phyloP scores from a whole-genome alignment of 35 echinoderm and acorn worm species.

The Chiridota heheva region DNA sequence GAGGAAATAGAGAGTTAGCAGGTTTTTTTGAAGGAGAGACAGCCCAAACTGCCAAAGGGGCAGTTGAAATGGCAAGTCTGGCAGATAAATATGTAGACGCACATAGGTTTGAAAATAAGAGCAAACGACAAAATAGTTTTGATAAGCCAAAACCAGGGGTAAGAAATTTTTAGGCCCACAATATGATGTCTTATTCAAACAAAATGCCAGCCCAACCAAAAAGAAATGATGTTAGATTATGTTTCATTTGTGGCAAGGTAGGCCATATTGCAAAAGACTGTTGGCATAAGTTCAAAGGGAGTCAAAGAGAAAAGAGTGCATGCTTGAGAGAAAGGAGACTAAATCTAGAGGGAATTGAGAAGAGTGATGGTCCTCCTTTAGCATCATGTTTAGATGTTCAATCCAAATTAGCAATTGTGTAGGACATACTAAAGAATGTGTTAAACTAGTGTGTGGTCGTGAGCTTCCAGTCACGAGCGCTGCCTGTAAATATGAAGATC shows the following conservation, averaged over 20 bases:
- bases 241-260: not conserved
- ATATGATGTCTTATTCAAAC: not conserved
- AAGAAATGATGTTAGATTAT: not conserved
- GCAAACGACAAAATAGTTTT: not conserved
- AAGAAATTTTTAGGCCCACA: not conserved
- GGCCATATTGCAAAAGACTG: not conserved
- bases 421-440: not conserved
- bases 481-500: not conserved
- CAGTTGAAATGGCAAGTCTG: not conserved
- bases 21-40: not conserved
- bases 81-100: not conserved
- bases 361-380: too few species aligned
- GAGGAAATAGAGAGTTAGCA: not conserved
- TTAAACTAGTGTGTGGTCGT: slow-evolving; percentile 32
- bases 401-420: slow-evolving; percentile 39
- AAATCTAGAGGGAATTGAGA: too few species aligned
- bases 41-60: not conserved
- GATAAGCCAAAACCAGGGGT: not conserved
- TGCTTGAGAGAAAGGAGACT: too few species aligned
- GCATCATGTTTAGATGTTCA: too few species aligned
- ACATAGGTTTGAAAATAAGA: too few species aligned
- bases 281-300: not conserved
- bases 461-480: slow-evolving; percentile 30
- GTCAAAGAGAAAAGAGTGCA: too few species aligned
- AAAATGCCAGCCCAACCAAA: not conserved